A percentile compares a stretch with the other conserved stretches of the same genome.
phyloP scores from a whole-genome alignment of 1,140 invertebrate genomes.

The Colletes latitarsis region DNA sequence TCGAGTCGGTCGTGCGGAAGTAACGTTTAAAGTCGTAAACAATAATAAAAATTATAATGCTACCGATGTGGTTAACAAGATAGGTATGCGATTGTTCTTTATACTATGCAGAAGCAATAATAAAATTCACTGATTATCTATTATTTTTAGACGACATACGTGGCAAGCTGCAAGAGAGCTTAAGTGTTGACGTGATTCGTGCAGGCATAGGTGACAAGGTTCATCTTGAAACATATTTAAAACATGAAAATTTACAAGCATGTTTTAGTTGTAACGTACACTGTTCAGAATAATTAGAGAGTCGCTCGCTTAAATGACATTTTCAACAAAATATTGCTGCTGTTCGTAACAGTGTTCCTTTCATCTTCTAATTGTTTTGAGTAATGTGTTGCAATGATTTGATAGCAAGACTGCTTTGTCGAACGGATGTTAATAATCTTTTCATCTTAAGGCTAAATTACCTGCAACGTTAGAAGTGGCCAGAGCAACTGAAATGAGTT shows the following conservation, averaged over 20 bases:
- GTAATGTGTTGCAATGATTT: not conserved
- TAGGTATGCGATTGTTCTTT: constrained; percentile 82
- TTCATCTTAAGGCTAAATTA: constrained; percentile 80
- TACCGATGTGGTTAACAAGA: constrained; percentile 86
- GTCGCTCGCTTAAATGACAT: not conserved
- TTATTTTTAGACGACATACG: constrained; percentile 84
- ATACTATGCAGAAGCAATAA: too few species aligned
- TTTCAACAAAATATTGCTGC: not conserved
- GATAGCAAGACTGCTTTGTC: not conserved
- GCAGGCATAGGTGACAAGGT: constrained; percentile 92
- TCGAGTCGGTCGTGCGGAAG: constrained; percentile 88
- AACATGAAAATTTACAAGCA: not conserved
- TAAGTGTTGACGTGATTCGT: constrained; percentile 85
- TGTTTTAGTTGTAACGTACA: not conserved
- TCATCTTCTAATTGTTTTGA: not conserved
- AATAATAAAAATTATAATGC: constrained; percentile 87
- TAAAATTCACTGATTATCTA: constrained; percentile 30
- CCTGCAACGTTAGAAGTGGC: constrained; percentile 80
- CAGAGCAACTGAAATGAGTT: constrained; percentile 75
- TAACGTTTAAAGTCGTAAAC: constrained; percentile 90
- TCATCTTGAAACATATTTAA: constrained; percentile 34
- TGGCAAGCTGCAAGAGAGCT: constrained; percentile 82
- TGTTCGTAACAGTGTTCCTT: not conserved
- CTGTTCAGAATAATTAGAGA: not conserved
- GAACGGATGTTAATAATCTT: not conserved